Evolutionary conservation across 1,140 invertebrate genomes (phyloP), one percentile per base, ranked within the genome.

Genomic region (Hycleus phaleratus): DNA sequence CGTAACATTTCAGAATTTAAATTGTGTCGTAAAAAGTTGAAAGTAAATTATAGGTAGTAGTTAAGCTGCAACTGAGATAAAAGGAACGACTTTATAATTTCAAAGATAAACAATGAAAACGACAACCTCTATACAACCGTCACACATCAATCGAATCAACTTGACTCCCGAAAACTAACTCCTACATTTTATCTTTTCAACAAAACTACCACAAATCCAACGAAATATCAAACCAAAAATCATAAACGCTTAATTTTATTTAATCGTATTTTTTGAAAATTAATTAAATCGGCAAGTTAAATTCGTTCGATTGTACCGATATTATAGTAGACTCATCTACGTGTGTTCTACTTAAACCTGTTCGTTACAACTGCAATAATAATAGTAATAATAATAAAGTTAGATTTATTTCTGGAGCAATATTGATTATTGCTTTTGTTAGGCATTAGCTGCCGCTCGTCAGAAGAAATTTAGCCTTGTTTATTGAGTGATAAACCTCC

Each of bases 401-500:
- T 45, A 46, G 51, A 53, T 53, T 53, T 53, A 53, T 53, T 53
- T 53, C 43, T 42, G 39, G 51, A 42, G 42, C 42, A 42, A 53
- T 53, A 53, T 53, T 53, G 51, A 53, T 53, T 53, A 53, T 53
- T 45, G 43, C 50, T 53, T 53, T 44, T 53, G 50, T 24, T 44
- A 44, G 42, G 38, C 50, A 53, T 53, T 53, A 53, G 50, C 51
- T 46, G 32, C 51, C 45, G 51, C 51, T 53, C 51, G 51, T 53
- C 51, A 53, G 42, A 26, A 53, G 53, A 38, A 56, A 56, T 56
- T 48, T 45, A 43, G 46, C 46, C 53, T 47, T 48, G 53, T 56
- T 56, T 56, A 56, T 56, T 38, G 53, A 56, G 53, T 56, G 53
- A 56, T 56, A 56, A 56, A 56, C 32, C 53, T 56, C 53, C 46